phyloP scores from a whole-genome alignment of 2,113 vertebrate genomes.

The Falco punctatus region DNA sequence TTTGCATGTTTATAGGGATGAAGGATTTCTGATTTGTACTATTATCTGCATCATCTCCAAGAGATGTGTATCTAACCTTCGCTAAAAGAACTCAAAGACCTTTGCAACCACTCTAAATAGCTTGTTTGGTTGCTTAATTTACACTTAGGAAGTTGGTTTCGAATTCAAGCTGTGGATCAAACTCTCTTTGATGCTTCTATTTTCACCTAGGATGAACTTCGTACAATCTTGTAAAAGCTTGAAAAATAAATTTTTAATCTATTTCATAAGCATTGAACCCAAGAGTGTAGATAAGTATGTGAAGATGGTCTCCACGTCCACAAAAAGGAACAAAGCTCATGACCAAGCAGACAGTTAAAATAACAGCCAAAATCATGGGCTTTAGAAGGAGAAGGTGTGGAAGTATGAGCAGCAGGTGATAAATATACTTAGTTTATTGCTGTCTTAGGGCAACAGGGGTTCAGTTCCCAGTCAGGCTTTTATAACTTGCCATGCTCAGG shows the following conservation, averaged over 20 bases:
- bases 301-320: neutral
- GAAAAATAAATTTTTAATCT: neutral
- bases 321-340: neutral
- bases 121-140: neutral
- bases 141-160: neutral
- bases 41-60: neutral
- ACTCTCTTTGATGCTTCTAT: neutral
- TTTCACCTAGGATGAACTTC: neutral
- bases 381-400: neutral
- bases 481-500: neutral
- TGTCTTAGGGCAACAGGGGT: neutral
- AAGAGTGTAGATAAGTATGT: neutral
- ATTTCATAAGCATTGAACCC: neutral
- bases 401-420: neutral
- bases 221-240: neutral
- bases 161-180: neutral
- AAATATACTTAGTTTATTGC: neutral
- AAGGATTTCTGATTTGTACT: conserved; percentile 31
- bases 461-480: neutral
- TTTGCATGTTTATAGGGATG: conserved; percentile 23
- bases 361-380: neutral
- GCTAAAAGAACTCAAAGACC: conserved; percentile 2
- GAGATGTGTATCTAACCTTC: neutral
- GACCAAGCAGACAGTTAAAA: neutral
- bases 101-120: neutral